Base-by-base conservation (phyloP, 2,888 invertebrate genomes). In the Hemithea aestivaria region DNA sequence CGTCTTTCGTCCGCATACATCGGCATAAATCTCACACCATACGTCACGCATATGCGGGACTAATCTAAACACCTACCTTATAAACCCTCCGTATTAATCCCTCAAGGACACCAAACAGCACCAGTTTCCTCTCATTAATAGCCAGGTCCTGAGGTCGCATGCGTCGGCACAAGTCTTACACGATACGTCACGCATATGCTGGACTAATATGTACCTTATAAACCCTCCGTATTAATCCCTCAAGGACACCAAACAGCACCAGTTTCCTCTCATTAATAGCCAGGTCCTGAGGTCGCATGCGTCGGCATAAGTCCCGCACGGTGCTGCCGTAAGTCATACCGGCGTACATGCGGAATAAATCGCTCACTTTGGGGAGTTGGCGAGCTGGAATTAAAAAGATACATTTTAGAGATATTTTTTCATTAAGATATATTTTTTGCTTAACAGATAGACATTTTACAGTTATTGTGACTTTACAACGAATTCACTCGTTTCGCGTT, bases 101-200 rank as follows among this genome's bases (percentile, higher is more conserved):
- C 66, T 96, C 93, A 3, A 96, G 89, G n/a, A 96, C 85, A 1
- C 96, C 96, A 73, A 96, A 97, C 55, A 96, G 93, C 33, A 96
- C 93, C 29, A 97, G 88, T 62, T 93, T 93, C 52, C 94, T 87
- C 79, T 94, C 94, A 65, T 95, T 93, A 56, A 95, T 92, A 54
- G 91, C 90, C 28, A 94, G 80, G 50, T 90, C 90, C 52, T 92
- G 91, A 3, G 95, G 94, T 71, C 93, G 93, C 67, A 89, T 84
- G 31, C 94, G 88, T 27, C 92, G 81, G 70, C 95, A 95, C 20
- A 95, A 80, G 64, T 94, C 94, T 44, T 91, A 89, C 47, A 95
- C 94, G 94, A 62, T 93, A 91, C 7, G 91, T 91, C 91, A 95
- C 91, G 50, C 90, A n/a, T n/a, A n/a, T n/a, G n/a, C n/a, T n/a